Conservation (phyloP, 2,888 invertebrate genomes). For the Acanthoscelides obtectus region DNA sequence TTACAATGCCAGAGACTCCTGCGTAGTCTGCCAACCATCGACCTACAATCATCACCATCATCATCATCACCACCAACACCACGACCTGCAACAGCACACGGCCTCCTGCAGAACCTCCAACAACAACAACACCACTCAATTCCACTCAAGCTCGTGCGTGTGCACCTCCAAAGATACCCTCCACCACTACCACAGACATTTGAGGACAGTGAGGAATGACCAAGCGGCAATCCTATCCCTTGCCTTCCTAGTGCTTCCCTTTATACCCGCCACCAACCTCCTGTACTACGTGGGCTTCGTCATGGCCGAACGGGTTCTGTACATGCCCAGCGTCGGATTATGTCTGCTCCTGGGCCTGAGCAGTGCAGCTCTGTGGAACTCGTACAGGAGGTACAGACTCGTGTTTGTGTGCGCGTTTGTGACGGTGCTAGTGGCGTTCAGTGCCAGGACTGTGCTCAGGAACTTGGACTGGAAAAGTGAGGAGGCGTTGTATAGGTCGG, state of each 20-base stretch:
- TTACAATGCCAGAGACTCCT: slow-evolving; percentile 41
- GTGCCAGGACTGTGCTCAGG: slow-evolving; percentile 72
- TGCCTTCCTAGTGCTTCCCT: slow-evolving; percentile 82
- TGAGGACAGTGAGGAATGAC: slow-evolving; percentile 14
- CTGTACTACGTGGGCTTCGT: slow-evolving; percentile 98
- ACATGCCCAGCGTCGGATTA: slow-evolving; percentile 93
- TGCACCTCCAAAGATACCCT: slow-evolving; percentile 6
- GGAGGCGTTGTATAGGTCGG: slow-evolving; percentile 88
- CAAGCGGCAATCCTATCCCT: slow-evolving; percentile 51
- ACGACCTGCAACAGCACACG: slow-evolving; percentile 56
- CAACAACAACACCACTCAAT: slow-evolving; percentile 63
- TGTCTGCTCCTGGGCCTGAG: slow-evolving; percentile 83
- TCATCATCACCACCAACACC: slow-evolving; percentile 59
- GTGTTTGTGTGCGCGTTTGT: slow-evolving; percentile 51
- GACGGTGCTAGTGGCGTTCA: slow-evolving; percentile 62
- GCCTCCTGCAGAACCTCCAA: slow-evolving; percentile 65
- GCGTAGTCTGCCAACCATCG: slow-evolving; percentile 65
- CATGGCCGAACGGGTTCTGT: slow-evolving; percentile 92
- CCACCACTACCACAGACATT: slow-evolving; percentile 3
- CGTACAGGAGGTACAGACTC: slow-evolving; percentile 32
- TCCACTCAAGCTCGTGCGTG: slow-evolving; percentile 50
- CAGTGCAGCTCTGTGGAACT: slow-evolving; percentile 53
- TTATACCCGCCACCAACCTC: slow-evolving; percentile 92
- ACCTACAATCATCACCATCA: slow-evolving; percentile 52
- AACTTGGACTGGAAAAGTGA: slow-evolving; percentile 92